A percentile compares a stretch with the other conserved stretches of the same genome.
These are phyloP conservation scores for Anguilla rostrata DNA, from an alignment of 2,113 vertebrate species.

Conservation along the genomic window DNA sequence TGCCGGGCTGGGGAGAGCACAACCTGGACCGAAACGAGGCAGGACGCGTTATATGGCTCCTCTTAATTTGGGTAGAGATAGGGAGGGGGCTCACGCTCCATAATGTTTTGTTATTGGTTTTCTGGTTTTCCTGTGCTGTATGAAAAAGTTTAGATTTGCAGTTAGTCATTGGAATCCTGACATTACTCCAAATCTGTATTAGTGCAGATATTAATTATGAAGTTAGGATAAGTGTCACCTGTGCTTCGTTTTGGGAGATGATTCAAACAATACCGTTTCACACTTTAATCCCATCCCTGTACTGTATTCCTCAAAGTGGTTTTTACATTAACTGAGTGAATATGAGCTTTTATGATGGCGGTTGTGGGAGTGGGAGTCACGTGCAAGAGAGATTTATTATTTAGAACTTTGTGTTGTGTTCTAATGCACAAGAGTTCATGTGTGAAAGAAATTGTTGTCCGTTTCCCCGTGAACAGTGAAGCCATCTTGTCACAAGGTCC, in stretches of 20 bases:
- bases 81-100: neutral
- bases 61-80: neutral
- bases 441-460: neutral
- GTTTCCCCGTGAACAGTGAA: neutral
- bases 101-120: neutral
- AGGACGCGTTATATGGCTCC: neutral
- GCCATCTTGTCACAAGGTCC: neutral
- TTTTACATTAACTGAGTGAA: neutral
- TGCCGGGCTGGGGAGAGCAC: slow-evolving; percentile 50
- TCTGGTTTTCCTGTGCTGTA: neutral
- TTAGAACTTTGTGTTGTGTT: neutral
- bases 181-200: neutral
- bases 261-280: neutral
- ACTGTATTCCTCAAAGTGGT: neutral
- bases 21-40: neutral
- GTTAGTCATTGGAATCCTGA: neutral
- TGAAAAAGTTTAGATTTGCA: neutral
- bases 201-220: neutral
- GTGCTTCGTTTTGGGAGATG: neutral
- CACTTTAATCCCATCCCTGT: neutral
- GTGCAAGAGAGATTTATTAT: neutral
- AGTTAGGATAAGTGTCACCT: neutral
- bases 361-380: neutral
- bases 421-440: neutral
- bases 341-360: neutral